Percentiles rank a stretch among this genome's conserved stretches.
These are phyloP conservation scores for Leucoptera coffeella DNA, from an alignment of 2,888 invertebrate genomes.

Conservation along the genomic window DNA sequence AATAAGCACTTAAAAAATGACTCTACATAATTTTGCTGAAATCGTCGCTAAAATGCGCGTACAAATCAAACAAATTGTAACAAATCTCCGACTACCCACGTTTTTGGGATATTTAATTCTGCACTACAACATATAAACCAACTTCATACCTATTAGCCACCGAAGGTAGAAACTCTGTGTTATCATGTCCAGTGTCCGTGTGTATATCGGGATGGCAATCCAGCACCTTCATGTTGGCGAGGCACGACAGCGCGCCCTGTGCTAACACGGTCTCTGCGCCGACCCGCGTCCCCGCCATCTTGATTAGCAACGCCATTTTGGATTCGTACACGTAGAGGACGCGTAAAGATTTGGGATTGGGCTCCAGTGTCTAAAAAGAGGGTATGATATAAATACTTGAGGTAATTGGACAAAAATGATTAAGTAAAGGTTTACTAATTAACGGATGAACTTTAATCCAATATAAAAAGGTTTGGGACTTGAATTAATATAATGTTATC, in stretches of 20 bases:
- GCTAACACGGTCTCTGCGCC: conserved; percentile 71
- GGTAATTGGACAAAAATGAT: not conserved
- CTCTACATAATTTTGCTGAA: too few species aligned
- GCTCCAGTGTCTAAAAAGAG: conserved; percentile 57
- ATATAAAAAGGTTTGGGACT: not conserved
- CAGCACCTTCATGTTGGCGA: conserved; percentile 63
- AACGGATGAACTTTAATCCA: not conserved
- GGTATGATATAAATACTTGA: too few species aligned
- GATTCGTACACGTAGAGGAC: conserved; percentile 83
- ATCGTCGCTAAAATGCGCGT: too few species aligned
- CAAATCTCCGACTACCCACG: too few species aligned
- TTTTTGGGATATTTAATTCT: too few species aligned
- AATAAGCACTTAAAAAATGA: too few species aligned
- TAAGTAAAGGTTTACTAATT: not conserved
- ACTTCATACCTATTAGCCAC: conserved; percentile 17
- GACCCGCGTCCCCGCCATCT: conserved; percentile 59
- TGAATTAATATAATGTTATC: not conserved
- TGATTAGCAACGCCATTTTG: conserved; percentile 72
- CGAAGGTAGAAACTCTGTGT: conserved; percentile 27
- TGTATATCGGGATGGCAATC: conserved; percentile 67
- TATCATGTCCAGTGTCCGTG: conserved; percentile 10
- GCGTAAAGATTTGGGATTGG: conserved; percentile 61
- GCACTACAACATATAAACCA: too few species aligned
- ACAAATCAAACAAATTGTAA: too few species aligned
- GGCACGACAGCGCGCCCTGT: conserved; percentile 63